Evolutionary conservation across 2,797 vertebrate species (phyloP), one percentile per base, ranked within the genome.

Genomic region (Silurus aristotelis): DNA sequence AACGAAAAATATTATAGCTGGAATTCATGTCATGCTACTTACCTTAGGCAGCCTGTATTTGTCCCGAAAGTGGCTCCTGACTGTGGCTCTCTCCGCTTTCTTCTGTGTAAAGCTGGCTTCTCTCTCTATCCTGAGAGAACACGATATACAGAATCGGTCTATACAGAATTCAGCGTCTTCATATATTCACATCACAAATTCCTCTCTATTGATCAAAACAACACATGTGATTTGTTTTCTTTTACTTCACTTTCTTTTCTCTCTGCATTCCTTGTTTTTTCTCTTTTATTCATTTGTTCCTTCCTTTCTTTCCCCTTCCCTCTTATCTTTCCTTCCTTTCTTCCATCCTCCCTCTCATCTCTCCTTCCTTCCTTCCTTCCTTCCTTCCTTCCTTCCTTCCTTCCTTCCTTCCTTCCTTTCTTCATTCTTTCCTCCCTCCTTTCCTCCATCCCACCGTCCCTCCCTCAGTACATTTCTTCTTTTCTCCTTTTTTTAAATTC

Each of bases 11-110:
- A 19, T 14, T n/a, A 5, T 48, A 19, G 7, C 46, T 66, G 14
- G n/a, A 15, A 10, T 66, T 10, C 17, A 2, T n/a, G 22, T 13
- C 43, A 43, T 72, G 56, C 9, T 56, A 27, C 88, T 91, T 95
- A 99, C 98, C 97, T 99, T 99, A 89, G 98, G 97, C 83, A 99
- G 95, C 56, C 95, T 93, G 92, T 99, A 99, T 91, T 99, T 99
- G 56, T 99, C 97, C 88, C 98, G 93, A 90, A 99, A 97, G 91
- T 99, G 98, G 88, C 93, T 97, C 90, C 98, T 92, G 79, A 99
- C 92, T 0, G 98, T 98, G 68, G 98, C 98, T 81, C 98, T 93
- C 92, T 99, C 98, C 0, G 97, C 98, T 92, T 99, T 99, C 92
- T 96, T 97, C 93, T 99, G 97, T 19, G 96, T 96, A 87, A 98